phyloP scores from a whole-genome alignment of 2,113 vertebrate species.

The Aptenodytes forsteri region DNA sequence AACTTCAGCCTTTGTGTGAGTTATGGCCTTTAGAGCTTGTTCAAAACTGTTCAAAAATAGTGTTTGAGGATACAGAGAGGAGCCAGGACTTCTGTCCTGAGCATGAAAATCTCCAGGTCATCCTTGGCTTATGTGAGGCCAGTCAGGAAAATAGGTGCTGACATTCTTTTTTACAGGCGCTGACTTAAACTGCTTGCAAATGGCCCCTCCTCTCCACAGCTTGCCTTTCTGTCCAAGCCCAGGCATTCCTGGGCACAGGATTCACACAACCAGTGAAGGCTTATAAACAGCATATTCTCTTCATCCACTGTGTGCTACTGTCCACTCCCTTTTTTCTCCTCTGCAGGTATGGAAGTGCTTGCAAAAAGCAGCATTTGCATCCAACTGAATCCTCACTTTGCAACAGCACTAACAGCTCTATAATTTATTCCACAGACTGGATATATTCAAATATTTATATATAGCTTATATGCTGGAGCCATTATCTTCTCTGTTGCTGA shows the following conservation, averaged over 20 bases:
- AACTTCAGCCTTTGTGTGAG: not conserved
- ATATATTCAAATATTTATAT: not conserved
- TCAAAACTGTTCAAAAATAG: not conserved
- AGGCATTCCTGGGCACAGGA: not conserved
- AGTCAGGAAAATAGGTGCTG: not conserved
- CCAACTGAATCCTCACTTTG: not conserved
- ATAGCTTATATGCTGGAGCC: not conserved
- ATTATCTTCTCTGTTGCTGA: not conserved
- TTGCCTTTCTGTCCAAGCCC: not conserved
- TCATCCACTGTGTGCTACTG: not conserved
- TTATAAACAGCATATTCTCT: not conserved
- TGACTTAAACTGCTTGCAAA: not conserved
- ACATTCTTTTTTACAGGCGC: not conserved
- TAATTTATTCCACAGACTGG: not conserved
- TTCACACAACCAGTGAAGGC: not conserved
- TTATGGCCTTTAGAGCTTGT: not conserved
- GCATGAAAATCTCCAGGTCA: not conserved
- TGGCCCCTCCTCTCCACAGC: not conserved
- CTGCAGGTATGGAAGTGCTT: not conserved
- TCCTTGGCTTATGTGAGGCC: not conserved
- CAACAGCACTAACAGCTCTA: not conserved
- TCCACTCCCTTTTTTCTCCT: not conserved
- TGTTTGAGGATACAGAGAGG: not conserved
- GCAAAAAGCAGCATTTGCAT: not conserved
- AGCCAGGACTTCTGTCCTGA: not conserved